Evolutionary conservation across 2,797 vertebrate genomes (phyloP), one percentile per base, ranked within the genome.

Genomic region (Valencia hispanica): DNA sequence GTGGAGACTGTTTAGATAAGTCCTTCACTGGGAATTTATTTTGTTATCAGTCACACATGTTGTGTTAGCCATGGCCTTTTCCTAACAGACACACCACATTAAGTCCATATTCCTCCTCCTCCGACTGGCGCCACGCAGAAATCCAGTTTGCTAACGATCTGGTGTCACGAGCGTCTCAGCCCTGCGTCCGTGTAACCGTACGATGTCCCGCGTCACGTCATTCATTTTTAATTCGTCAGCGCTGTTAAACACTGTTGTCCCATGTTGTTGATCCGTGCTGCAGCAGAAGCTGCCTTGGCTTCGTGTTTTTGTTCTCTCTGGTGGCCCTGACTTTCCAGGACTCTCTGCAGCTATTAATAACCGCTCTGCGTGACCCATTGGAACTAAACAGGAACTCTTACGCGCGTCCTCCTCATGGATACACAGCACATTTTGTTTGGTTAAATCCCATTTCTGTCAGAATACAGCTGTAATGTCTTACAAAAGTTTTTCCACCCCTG

Each of bases 321-420:
- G 55, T 73, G 81, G 87, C 83, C 84, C 53, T 75, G 82, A 86
- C 84, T 91, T 91, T 90, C 84, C 90, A 82, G 86, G 86, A 85
- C 77, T 73, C 86, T 84, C 76, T 77, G 80, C 59, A 32, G 87
- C 91, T 94, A 94, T 93, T 92, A 92, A 94, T 94, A 94, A 79
- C 77, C 50, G 78, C 85, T 73, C 51, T 87, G 85, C 90, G 77
- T 91, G 85, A 91, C 86, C 89, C 86, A 84, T 77, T 91, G 89
- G 86, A 86, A 79, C 90, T 79, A 85, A 88, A 91, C 27, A 72
- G 73, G 83, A n/a, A 77, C 79, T 78, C 78, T 84, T 74, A 73
- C 68, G 32, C 30, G 57, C 57, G n/a, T n/a, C 69, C 27, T 27
- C 50, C 63, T 68, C 48, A 5, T 34, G 27, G 34, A 68, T 53